Base-by-base conservation (phyloP, 23 tunicate species). In the Halocynthia roretzi region DNA sequence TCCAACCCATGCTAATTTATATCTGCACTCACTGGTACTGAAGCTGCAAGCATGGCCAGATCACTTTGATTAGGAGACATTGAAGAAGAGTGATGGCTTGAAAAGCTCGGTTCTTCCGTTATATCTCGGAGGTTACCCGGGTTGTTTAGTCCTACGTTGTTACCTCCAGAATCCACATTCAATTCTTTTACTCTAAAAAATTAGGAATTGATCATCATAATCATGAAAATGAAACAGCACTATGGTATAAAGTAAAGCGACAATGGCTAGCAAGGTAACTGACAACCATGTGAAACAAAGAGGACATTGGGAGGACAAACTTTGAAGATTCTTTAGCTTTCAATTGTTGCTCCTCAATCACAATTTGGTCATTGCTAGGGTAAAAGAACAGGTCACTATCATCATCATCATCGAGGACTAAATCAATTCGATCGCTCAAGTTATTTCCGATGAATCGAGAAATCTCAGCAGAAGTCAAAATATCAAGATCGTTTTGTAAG, bases 401-500 rank as follows among this genome's bases (percentile, higher is more conserved):
- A 60, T 18, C 18, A 49, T 70, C 55, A 19, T 50, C 75, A 19
- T 50, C 75, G 5, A 20, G 51, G 10, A 48, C 75, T 0, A n/a
- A 40, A 19, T 10, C 75, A 5, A 15, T n/a, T 9, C 10, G 8
- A 70, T 70, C 70, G 14, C 31, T 65, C 10, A 20, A 65, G 5
- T 65, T 6, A 20, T 65, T 65, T 15, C 70, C 70, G 49, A 65
- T 65, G 18, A 20, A 65, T 10, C 76, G 76, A 71, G 56, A 50
- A 71, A 51, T 50, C 55, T 74, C 78, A 5, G 70, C 53, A 6
- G 76, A 68, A 6, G 83, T 84, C 54, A 84, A 71, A 40, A 84
- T 84, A 58, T 84, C 89, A 19, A 84, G 78, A 50, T 84, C 89
- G 10, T 73, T 74, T 78, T 78, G 83, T 9, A 84, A 77, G 55